These are phyloP conservation scores for Prosapia bicincta DNA, from an alignment of 2,888 invertebrate species.

Conservation along the genomic window DNA sequence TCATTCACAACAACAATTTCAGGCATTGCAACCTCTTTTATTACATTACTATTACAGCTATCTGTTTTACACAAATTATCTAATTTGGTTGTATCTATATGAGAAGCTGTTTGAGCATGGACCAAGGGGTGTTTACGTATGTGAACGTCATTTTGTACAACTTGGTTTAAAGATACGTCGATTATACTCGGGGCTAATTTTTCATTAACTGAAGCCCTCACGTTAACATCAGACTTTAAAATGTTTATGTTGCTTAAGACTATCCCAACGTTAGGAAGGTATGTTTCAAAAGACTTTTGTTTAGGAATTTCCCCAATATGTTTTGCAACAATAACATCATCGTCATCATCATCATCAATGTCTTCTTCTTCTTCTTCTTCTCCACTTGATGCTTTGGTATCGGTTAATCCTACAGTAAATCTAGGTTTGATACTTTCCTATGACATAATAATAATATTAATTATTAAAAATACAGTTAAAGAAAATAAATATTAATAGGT, in stretches of 20 bases:
- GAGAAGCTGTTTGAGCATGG: slow-evolving; percentile 36
- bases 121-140: slow-evolving; percentile 34
- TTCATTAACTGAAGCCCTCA: slow-evolving; percentile 11
- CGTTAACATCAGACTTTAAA: slow-evolving; percentile 33
- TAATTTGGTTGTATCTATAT: slow-evolving; percentile 35
- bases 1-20: slow-evolving; percentile 42
- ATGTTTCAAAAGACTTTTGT: slow-evolving; percentile 48
- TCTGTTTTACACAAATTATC: slow-evolving; percentile 15
- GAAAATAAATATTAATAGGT: background rate
- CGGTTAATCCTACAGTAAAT: background rate
- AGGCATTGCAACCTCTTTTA: background rate
- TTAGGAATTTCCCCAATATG: background rate
- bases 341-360: slow-evolving; percentile 29
- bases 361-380: slow-evolving; percentile 2
- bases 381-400: background rate
- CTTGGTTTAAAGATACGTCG: slow-evolving; percentile 46
- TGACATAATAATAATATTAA: background rate
- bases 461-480: background rate
- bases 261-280: slow-evolving; percentile 63
- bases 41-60: background rate
- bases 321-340: slow-evolving; percentile 31
- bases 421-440: background rate
- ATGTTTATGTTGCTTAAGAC: slow-evolving; percentile 51
- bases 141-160: slow-evolving; percentile 38
- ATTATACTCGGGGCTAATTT: slow-evolving; percentile 40